These are phyloP conservation scores for Dicrostonyx torquatus DNA, from an alignment of 2,797 vertebrate genomes.

Conservation along the genomic window DNA sequence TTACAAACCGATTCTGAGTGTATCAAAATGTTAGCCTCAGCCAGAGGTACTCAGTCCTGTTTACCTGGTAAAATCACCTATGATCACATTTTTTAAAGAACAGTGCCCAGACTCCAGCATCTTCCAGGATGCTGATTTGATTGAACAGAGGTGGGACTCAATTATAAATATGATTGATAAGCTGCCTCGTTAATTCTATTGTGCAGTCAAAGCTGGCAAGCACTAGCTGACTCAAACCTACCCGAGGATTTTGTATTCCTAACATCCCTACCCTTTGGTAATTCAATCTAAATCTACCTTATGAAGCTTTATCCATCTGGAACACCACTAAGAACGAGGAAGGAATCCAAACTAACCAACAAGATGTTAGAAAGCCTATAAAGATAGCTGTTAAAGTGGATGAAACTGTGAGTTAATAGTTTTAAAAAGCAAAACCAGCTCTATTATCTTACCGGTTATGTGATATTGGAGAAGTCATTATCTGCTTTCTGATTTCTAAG, in stretches of 20 bases:
- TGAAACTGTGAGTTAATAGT: not conserved
- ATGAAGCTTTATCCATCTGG: conserved; percentile 1
- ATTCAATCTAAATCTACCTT: conserved; percentile 26
- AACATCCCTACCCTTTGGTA: not conserved
- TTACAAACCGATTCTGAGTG: conserved; percentile 70
- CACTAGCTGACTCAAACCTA: not conserved
- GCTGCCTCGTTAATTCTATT: not conserved
- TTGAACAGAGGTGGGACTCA: not conserved
- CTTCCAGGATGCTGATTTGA: not conserved
- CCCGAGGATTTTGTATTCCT: not conserved
- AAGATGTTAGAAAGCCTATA: not conserved
- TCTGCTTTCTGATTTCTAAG: not conserved
- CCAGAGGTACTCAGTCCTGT: not conserved
- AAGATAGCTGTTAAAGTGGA: not conserved
- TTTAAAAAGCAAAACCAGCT: not conserved
- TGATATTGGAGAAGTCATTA: conserved; percentile 13
- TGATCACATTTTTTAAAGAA: conserved; percentile 7
- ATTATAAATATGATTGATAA: not conserved
- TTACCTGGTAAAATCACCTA: not conserved
- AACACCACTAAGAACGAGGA: not conserved
- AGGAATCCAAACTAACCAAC: not conserved
- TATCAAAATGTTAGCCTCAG: conserved; percentile 55
- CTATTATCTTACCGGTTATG: not conserved
- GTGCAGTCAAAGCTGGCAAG: not conserved
- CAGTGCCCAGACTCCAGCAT: not conserved